Percentiles rank a stretch among this genome's conserved stretches.
Conservation (phyloP, 2,797 vertebrate genomes). For the Cuniculus paca region DNA sequence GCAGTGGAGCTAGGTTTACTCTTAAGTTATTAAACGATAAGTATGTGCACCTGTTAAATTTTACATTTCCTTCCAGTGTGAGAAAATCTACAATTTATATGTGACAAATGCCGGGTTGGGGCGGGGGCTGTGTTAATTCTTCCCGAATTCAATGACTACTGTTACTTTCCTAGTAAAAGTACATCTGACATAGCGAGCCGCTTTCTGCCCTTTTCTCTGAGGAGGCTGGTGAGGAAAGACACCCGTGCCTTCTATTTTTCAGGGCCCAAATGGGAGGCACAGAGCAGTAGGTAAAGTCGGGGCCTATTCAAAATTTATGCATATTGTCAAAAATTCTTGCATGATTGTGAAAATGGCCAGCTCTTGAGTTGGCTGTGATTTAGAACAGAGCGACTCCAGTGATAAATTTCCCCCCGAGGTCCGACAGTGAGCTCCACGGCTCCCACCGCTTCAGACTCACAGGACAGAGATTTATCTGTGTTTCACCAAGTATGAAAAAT, state of each 20-base stretch:
- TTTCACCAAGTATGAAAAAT: constrained; percentile 87
- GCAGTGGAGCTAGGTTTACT: not conserved
- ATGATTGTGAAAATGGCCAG: constrained; percentile 38
- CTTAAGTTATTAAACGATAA: not conserved
- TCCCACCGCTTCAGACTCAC: constrained; percentile 74
- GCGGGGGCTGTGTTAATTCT: not conserved
- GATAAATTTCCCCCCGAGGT: constrained; percentile 76
- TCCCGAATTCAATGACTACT: not conserved
- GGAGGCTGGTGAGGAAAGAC: not conserved
- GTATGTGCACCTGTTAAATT: not conserved
- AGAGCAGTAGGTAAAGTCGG: not conserved
- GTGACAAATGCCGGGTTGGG: not conserved
- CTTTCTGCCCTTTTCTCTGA: not conserved
- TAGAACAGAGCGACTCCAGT: constrained; percentile 70
- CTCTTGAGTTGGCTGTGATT: constrained; percentile 53
- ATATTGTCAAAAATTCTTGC: constrained; percentile 61
- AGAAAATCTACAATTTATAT: not conserved
- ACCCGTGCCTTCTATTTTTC: not conserved
- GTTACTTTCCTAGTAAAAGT: not conserved
- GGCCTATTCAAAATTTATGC: constrained; percentile 64
- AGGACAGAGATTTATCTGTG: constrained; percentile 86
- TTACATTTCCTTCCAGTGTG: not conserved
- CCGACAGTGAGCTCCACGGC: constrained; percentile 66
- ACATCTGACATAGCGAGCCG: not conserved
- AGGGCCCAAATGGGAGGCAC: not conserved